Percentiles rank a stretch among this genome's conserved stretches.
These are phyloP conservation scores for Oncorhynchus kisutch DNA, from an alignment of 2,113 vertebrate genomes.

Conservation along the genomic window DNA sequence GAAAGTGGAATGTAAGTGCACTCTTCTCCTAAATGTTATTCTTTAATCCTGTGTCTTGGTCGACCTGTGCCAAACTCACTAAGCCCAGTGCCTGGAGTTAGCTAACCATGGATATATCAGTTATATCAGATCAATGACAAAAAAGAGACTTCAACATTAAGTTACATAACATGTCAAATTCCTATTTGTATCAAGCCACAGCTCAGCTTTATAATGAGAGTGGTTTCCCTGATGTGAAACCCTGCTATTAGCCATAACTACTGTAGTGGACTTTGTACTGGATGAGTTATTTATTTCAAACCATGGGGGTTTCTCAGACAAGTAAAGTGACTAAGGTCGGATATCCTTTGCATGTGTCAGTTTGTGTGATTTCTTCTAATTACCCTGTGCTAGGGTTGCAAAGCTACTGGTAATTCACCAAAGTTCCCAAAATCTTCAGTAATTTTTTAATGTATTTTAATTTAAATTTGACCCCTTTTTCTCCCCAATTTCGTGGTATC, in stretches of 20 bases:
- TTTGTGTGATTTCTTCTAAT: constrained; percentile 9
- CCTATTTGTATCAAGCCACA: constrained; percentile 32
- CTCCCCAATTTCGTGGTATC: no score
- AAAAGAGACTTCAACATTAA: constrained; percentile 19
- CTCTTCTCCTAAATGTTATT: constrained; percentile 3
- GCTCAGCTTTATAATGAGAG: background rate
- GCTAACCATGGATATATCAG: background rate
- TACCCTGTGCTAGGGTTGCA: background rate
- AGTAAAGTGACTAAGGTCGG: constrained; percentile 38
- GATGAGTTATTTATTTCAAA: constrained; percentile 40
- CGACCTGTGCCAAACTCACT: background rate
- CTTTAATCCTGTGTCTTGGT: constrained; percentile 1
- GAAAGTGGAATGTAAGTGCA: constrained; percentile 25
- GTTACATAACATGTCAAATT: constrained; percentile 30
- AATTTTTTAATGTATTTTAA: no score
- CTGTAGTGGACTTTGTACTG: constrained; percentile 39
- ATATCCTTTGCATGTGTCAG: background rate
- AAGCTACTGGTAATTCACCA: no score
- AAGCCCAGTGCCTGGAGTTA: background rate
- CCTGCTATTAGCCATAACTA: constrained; percentile 19
- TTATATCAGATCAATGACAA: background rate
- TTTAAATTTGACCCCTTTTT: no score
- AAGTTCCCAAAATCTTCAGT: no score
- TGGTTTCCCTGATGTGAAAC: constrained; percentile 24
- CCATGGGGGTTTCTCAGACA: constrained; percentile 30